A percentile compares a stretch with the other conserved stretches of the same genome.
Evolutionary conservation across 2,797 vertebrate species (phyloP).

Genomic region (Poliocrania exsul): DNA sequence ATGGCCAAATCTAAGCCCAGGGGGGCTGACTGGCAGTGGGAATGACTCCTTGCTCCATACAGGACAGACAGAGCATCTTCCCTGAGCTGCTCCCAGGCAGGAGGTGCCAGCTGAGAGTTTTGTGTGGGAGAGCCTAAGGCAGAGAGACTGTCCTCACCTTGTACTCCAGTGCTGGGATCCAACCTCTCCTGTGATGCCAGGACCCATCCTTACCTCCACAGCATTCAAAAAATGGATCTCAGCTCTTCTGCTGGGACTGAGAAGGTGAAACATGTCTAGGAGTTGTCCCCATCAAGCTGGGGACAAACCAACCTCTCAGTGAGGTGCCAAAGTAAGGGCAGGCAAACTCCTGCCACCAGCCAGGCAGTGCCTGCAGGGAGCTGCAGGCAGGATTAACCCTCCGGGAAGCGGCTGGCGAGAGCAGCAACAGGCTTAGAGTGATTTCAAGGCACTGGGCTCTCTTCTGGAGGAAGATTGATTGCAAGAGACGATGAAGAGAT

Average conservation of each 20-base stretch:
- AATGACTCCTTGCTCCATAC: not conserved
- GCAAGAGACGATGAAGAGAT: conserved; percentile 19
- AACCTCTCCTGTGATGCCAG: rapidly evolving
- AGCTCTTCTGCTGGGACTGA: not conserved
- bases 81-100: not conserved
- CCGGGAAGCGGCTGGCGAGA: not conserved
- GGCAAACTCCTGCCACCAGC: not conserved
- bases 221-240: not conserved
- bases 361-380: not conserved
- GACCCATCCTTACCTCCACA: not conserved
- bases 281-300: not conserved
- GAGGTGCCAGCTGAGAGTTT: not conserved
- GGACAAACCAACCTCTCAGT: not conserved
- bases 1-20: not conserved
- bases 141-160: rapidly evolving
- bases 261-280: not conserved
- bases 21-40: not conserved
- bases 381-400: not conserved
- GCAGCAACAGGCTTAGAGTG: conserved; percentile 22
- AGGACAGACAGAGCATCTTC: rapidly evolving
- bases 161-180: not conserved
- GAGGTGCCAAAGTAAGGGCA: not conserved
- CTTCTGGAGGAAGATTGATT: conserved; percentile 35
- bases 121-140: not conserved
- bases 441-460: conserved; percentile 13